Conservation (phyloP, 2,888 invertebrate species). For the Plebejus argus region DNA sequence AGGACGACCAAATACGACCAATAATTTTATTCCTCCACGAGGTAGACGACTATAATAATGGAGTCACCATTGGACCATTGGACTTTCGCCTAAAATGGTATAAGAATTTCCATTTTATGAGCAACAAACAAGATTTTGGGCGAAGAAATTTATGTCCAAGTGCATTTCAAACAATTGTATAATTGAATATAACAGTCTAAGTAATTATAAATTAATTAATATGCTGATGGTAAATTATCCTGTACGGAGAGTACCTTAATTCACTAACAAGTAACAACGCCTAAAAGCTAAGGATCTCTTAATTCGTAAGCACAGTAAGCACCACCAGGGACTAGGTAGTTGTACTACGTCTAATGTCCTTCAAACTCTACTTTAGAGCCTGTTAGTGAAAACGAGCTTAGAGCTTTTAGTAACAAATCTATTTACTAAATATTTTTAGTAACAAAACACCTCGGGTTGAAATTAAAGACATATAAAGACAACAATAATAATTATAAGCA, state of each 20-base stretch:
- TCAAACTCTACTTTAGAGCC: slow-evolving; percentile 2
- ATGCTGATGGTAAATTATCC: background rate
- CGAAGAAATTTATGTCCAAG: too few species aligned
- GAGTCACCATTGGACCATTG: too few species aligned
- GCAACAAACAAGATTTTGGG: background rate
- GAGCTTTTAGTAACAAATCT: background rate
- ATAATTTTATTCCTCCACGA: background rate
- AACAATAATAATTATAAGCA: too few species aligned
- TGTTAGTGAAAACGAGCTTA: slow-evolving; percentile 3
- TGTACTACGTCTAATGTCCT: background rate
- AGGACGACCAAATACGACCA: background rate
- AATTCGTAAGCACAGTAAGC: background rate
- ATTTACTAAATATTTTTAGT: background rate
- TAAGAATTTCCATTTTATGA: background rate
- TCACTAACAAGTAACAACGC: slow-evolving; percentile 14
- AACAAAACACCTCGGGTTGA: background rate
- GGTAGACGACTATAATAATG: background rate
- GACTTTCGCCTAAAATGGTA: background rate
- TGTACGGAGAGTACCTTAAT: background rate
- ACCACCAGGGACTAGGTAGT: background rate
- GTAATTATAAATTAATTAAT: background rate
- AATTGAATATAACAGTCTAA: too few species aligned
- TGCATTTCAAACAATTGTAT: too few species aligned
- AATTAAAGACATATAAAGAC: background rate
- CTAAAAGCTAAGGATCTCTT: background rate